These are phyloP conservation scores for Ambastaia sidthimunki DNA, from an alignment of 2,797 vertebrate genomes.

Conservation along the genomic window DNA sequence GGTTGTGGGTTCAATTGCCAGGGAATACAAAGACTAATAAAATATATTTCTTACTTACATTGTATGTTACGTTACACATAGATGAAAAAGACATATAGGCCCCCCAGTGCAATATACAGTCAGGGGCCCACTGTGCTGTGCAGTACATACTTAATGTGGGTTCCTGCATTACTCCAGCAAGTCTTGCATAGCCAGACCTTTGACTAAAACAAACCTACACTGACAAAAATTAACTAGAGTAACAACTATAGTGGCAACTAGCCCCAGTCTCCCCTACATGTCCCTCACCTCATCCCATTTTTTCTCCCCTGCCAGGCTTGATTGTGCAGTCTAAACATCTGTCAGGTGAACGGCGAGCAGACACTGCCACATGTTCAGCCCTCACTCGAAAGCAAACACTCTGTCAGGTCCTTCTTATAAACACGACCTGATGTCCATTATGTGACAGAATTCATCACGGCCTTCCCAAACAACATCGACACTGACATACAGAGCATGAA, in stretches of 20 bases:
- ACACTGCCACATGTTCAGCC: background rate
- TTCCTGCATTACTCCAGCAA: too few species aligned
- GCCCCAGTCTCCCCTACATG: background rate
- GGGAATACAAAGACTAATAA: background rate
- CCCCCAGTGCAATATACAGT: too few species aligned
- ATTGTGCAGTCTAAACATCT: slow-evolving; percentile 24
- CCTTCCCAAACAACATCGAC: slow-evolving; percentile 47
- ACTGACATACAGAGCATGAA: slow-evolving; percentile 13
- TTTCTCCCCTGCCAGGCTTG: slow-evolving; percentile 23
- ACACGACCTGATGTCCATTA: slow-evolving; percentile 61
- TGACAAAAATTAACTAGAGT: background rate
- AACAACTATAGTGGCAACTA: background rate
- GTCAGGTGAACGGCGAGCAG: slow-evolving; percentile 9
- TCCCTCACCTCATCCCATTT: background rate
- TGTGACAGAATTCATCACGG: slow-evolving; percentile 48
- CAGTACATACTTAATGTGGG: too few species aligned
- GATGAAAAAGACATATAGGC: too few species aligned
- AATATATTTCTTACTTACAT: background rate
- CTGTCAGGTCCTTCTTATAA: slow-evolving; percentile 54
- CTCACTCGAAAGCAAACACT: slow-evolving; percentile 48
- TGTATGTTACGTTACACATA: background rate
- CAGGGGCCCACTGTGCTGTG: too few species aligned
- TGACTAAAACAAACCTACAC: background rate
- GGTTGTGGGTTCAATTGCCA: background rate
- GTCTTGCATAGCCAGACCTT: too few species aligned